Conservation (phyloP, 2,888 invertebrate genomes). For the Troides aeacus region DNA sequence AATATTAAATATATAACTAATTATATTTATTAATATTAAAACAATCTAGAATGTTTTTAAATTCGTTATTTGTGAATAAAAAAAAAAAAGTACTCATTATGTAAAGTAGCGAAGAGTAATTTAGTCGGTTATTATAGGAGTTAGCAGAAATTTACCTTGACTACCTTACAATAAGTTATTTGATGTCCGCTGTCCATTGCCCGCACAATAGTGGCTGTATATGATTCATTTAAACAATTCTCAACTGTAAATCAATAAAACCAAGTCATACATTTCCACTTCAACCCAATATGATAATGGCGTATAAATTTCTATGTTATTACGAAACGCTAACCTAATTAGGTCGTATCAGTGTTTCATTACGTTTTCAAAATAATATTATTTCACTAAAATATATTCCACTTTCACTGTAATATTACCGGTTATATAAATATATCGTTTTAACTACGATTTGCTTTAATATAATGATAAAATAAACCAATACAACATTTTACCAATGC, state of each 20-base stretch:
- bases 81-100: background rate
- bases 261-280: constrained; percentile 1
- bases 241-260: background rate
- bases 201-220: background rate
- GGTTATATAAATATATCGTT: background rate
- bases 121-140: background rate
- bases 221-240: constrained; percentile 5
- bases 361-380: background rate
- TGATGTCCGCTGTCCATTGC: constrained; percentile 8
- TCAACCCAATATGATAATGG: background rate
- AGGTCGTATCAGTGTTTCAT: background rate
- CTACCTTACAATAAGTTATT: constrained; percentile 20
- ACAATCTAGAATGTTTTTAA: background rate
- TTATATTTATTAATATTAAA: background rate
- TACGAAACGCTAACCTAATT: background rate
- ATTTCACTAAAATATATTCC: background rate
- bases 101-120: background rate
- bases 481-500: constrained; percentile 19
- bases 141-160: constrained; percentile 19
- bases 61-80: background rate
- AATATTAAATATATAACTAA: too few relatives aligned
- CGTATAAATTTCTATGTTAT: background rate
- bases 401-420: background rate
- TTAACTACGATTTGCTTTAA: background rate
- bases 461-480: constrained; percentile 9